A percentile compares a stretch with the other conserved stretches of the same genome.
Evolutionary conservation across 2,113 vertebrate species (phyloP).

Genomic region (Leptocoma aspasia): DNA sequence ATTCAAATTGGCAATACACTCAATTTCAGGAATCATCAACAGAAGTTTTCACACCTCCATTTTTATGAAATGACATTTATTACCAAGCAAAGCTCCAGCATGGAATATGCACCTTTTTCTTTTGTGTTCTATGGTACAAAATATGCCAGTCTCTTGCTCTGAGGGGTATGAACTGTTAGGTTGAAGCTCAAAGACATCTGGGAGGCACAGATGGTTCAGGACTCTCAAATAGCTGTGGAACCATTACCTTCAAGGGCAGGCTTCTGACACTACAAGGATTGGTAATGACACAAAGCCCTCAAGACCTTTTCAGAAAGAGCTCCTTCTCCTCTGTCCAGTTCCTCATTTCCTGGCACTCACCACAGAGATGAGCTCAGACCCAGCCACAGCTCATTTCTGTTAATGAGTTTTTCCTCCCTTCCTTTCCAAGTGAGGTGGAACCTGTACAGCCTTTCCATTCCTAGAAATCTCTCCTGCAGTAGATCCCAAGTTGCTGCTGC

Average conservation of each 20-base stretch:
- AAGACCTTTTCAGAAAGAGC: background rate
- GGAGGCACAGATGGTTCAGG: slow-evolving; percentile 12
- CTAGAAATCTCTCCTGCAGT: background rate
- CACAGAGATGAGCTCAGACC: background rate
- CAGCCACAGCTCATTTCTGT: background rate
- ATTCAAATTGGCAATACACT: background rate
- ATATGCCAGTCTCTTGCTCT: background rate
- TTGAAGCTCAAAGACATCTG: background rate
- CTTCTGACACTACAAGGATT: background rate
- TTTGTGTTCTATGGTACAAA: background rate
- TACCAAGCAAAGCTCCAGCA: background rate
- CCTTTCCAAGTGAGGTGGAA: background rate
- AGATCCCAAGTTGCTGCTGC: background rate
- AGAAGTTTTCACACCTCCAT: slow-evolving; percentile 8
- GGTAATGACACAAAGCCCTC: background rate
- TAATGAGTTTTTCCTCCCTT: no score
- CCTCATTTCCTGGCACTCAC: background rate
- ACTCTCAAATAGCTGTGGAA: background rate
- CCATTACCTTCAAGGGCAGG: background rate
- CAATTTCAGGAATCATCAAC: background rate
- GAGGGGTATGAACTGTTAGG: background rate
- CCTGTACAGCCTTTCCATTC: background rate
- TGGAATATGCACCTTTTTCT: background rate
- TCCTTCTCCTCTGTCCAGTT: background rate
- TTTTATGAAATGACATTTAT: slow-evolving; percentile 27